Percentiles rank a stretch among this genome's conserved stretches.
These are phyloP conservation scores for Chelidonichthys spinosus DNA, from an alignment of 2,797 vertebrate species.

Conservation along the genomic window DNA sequence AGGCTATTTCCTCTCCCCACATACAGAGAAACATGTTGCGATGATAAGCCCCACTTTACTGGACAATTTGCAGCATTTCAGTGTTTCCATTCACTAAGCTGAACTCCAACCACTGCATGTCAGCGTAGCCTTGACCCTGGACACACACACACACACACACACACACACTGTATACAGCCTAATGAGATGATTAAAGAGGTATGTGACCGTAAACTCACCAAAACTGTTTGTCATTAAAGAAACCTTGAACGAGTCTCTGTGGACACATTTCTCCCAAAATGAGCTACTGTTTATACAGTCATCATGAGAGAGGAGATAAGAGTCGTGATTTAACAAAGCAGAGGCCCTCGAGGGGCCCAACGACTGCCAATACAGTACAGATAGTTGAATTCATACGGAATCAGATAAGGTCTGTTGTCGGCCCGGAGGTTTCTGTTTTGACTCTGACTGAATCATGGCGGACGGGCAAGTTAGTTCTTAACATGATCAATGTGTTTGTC, in stretches of 20 bases:
- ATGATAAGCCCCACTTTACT: conserved; percentile 18
- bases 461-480: not conserved
- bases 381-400: conserved; percentile 8
- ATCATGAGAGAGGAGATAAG: conserved; percentile 39
- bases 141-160: conserved; percentile 21
- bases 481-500: conserved; percentile 1
- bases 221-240: conserved; percentile 55
- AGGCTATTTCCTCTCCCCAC: conserved; percentile 1
- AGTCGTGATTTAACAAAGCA: conserved; percentile 10
- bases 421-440: not conserved
- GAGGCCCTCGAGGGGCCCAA: conserved; percentile 7
- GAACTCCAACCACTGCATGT: conserved; percentile 20
- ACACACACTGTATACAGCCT: conserved; percentile 11
- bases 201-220: conserved; percentile 26
- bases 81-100: conserved; percentile 29
- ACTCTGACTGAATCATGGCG: not conserved
- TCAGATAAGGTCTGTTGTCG: conserved; percentile 9
- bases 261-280: conserved; percentile 44
- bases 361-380: not conserved
- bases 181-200: conserved; percentile 36
- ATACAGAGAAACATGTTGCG: not conserved
- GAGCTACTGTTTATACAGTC: conserved; percentile 50
- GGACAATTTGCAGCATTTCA: conserved; percentile 23
- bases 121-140: conserved; percentile 4
- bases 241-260: conserved; percentile 50